phyloP scores from a whole-genome alignment of 2,797 vertebrate genomes.

The Chaenodraco wilsoni region DNA sequence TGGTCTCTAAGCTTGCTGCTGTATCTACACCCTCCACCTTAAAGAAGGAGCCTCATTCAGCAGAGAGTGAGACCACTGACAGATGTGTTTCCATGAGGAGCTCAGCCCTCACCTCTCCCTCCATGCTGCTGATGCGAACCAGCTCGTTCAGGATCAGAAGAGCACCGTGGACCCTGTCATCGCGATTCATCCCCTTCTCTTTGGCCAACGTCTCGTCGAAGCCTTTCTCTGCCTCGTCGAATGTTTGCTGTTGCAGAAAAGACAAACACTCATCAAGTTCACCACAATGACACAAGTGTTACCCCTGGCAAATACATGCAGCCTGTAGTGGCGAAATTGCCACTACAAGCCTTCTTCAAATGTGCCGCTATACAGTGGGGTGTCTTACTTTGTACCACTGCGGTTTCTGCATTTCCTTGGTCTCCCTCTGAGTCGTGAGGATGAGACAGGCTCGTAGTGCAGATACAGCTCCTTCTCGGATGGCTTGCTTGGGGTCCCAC shows the following conservation, averaged over 20 bases:
- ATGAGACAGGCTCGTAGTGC: conserved; percentile 95
- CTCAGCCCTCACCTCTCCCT: conserved; percentile 91
- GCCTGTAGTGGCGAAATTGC: no score
- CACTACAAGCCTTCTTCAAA: background rate
- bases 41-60: no score
- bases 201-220: conserved; percentile 97
- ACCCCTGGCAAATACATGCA: background rate
- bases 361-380: background rate
- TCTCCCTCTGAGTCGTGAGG: conserved; percentile 97
- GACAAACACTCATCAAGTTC: conserved; percentile 4
- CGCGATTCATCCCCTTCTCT: conserved; percentile 98
- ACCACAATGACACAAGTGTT: background rate
- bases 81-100: background rate
- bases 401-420: conserved; percentile 99
- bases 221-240: conserved; percentile 96
- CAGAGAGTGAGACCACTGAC: no score
- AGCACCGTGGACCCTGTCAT: conserved; percentile 95
- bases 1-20: no score
- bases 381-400: conserved; percentile 97
- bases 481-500: conserved; percentile 98
- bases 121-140: conserved; percentile 99
- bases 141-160: conserved; percentile 97
- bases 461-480: conserved; percentile 95
- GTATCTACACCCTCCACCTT: no score
- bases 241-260: conserved; percentile 88